Conservation (phyloP, 23 tunicate species). For the Oikopleura dioica region DNA sequence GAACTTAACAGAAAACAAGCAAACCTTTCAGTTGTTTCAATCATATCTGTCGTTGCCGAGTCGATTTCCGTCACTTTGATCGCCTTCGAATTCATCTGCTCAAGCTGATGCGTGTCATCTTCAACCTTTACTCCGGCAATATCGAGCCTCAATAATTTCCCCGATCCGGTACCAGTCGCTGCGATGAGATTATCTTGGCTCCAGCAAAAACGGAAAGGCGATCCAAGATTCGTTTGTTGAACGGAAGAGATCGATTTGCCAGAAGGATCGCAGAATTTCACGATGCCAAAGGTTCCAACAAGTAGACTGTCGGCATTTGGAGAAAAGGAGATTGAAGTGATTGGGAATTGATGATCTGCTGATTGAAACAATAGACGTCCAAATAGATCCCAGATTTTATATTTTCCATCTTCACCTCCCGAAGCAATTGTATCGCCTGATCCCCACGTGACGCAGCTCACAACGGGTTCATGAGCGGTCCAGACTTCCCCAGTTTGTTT, state of each 20-base stretch:
- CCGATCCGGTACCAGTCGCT: neutral
- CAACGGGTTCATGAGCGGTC: constrained; percentile 84
- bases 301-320: constrained; percentile 63
- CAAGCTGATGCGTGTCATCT: too few relatives aligned
- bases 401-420: constrained; percentile 94
- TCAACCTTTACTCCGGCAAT: too few relatives aligned
- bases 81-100: neutral
- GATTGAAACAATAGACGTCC: constrained; percentile 56
- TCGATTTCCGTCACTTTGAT: neutral
- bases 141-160: too few relatives aligned
- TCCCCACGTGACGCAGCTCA: constrained; percentile 42
- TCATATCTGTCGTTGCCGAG: neutral
- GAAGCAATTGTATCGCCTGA: constrained; percentile 37
- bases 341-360: constrained; percentile 34
- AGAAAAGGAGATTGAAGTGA: constrained; percentile 56
- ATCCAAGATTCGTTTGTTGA: neutral
- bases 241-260: constrained; percentile 15
- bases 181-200: neutral
- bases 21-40: neutral
- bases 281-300: constrained; percentile 55
- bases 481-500: constrained; percentile 40
- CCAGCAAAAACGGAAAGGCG: neutral
- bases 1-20: too few relatives aligned
- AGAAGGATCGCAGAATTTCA: constrained; percentile 68
- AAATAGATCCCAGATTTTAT: constrained; percentile 79